Conservation (phyloP, 2,888 invertebrate genomes). For the Mylabris sibirica region DNA sequence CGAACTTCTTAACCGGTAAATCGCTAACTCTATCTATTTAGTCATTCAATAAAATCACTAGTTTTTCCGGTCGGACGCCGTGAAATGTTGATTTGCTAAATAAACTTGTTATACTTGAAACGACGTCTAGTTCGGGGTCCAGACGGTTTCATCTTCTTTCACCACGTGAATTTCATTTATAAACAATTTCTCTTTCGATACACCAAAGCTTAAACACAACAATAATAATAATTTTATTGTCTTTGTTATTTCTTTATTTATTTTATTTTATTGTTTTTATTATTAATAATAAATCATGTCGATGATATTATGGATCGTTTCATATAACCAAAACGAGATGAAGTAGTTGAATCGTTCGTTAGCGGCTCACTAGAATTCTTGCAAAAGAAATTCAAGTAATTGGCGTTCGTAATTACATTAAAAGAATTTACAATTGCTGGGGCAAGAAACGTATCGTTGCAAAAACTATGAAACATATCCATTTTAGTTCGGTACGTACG, state of each 20-base stretch:
- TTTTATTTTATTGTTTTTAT: neutral
- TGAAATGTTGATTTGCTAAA: constrained; percentile 31
- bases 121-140: constrained; percentile 37
- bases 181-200: neutral
- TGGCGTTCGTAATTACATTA: constrained; percentile 45
- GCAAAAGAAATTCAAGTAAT: constrained; percentile 43
- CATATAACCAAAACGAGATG: constrained; percentile 16
- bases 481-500: constrained; percentile 44
- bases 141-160: constrained; percentile 20
- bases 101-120: constrained; percentile 41
- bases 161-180: neutral
- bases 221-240: neutral
- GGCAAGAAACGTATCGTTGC: constrained; percentile 40
- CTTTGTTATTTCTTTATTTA: neutral
- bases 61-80: constrained; percentile 39
- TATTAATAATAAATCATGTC: constrained; percentile 9
- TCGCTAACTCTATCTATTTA: constrained; percentile 41
- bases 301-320: constrained; percentile 4
- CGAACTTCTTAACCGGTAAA: constrained; percentile 44
- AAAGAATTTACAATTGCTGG: constrained; percentile 43
- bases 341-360: constrained; percentile 22
- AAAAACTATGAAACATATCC: constrained; percentile 43
- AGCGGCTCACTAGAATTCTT: constrained; percentile 33
- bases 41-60: constrained; percentile 42
- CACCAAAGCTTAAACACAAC: neutral